Conservation (phyloP, 1,140 invertebrate species). For the Ostrea edulis region DNA sequence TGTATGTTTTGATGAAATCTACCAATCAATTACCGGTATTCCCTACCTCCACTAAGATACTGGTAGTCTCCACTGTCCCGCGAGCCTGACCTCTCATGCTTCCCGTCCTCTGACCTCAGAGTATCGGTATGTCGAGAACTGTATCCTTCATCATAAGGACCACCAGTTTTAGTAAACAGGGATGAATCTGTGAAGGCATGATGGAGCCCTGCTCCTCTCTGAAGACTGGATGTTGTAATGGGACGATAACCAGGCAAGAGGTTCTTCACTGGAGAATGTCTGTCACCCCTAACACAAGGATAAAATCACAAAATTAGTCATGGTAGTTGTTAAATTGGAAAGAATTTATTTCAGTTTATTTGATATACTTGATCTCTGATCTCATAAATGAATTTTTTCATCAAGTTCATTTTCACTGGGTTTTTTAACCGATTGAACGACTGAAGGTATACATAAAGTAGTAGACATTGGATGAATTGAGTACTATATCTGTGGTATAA, state of each 20-base stretch:
- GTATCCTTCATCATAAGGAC: conserved; percentile 65
- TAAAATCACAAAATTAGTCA: background rate
- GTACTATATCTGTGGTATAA: background rate
- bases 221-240: conserved; percentile 44
- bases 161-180: conserved; percentile 59
- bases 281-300: conserved; percentile 59
- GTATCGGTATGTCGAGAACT: background rate
- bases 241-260: conserved; percentile 36
- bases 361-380: background rate
- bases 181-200: conserved; percentile 74
- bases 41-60: conserved; percentile 63
- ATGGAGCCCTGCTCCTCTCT: conserved; percentile 38
- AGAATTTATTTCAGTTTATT: too few species aligned
- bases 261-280: conserved; percentile 55
- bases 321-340: too few species aligned
- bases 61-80: conserved; percentile 72
- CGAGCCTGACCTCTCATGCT: conserved; percentile 69
- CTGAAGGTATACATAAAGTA: background rate
- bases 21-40: background rate
- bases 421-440: background rate
- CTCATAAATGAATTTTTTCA: background rate
- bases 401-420: background rate
- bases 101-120: conserved; percentile 67
- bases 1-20: too few species aligned
- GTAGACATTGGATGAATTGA: background rate